Evolutionary conservation across 2,888 invertebrate genomes (phyloP), one percentile per base, ranked within the genome.

Genomic region (Julus scanicus): DNA sequence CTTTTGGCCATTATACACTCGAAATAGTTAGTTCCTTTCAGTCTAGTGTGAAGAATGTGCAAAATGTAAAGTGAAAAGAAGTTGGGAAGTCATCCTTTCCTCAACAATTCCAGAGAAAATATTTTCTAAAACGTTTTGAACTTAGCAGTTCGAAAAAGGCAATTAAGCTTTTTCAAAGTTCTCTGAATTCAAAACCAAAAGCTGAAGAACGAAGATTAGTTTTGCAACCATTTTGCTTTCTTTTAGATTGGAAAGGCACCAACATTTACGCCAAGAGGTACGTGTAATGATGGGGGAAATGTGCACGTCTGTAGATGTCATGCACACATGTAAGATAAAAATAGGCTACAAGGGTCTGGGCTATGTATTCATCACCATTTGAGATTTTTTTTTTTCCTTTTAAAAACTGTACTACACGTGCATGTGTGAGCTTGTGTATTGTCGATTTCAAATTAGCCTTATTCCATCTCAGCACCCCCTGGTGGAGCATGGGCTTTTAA

Each of bases 361-460:
- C 80, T 80, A 15, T 80, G 80, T 80, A 39, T 80, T 80, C 80
- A 80, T 80, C 80, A 37, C 80, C 80, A 80, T 80, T 80, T 80
- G 15, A 80, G 6, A 0, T 80, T 80, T 80, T 80, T 80, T 80
- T 37, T 63, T 80, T 80, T 80, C 37, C 37, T 39, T 80, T 9
- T n/a, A 20, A 80, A 37, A 53, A 53, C 15, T 4, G 17, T 53
- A 15, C 53, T 53, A 53, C 53, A 53, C 53, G 53, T 53, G 53
- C 53, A 53, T n/a, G 6, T n/a, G 6, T 63, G n/a, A 6, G n/a
- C n/a, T 17, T n/a, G 29, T 29, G 29, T 29, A 29, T 29, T 29
- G 29, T 29, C 0, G 29, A 29, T 29, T 29, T 29, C 29, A 29
- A 29, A 29, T 29, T 29, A 29, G 1, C 29, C 29, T 29, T 8